Percentiles rank a stretch among this genome's conserved stretches.
Conservation (phyloP, 2,113 vertebrate genomes). For the Polypterus senegalus region DNA sequence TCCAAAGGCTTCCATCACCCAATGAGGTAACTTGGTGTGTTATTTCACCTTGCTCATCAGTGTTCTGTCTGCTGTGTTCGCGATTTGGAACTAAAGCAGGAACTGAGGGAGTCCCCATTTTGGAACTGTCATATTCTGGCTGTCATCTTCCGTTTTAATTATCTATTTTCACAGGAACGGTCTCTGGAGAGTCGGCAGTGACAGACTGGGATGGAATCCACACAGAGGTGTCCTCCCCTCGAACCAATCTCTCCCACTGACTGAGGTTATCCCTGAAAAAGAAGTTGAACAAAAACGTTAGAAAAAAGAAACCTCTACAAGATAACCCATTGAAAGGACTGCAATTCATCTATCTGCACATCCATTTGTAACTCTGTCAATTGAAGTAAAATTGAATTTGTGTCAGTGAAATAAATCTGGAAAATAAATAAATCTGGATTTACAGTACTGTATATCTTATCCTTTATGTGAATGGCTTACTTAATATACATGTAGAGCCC, state of each 20-base stretch:
- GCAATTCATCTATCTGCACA: too few relatives aligned
- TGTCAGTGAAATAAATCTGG: too few relatives aligned
- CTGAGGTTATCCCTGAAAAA: slow-evolving; percentile 73
- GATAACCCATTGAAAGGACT: too few relatives aligned
- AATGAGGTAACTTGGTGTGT: slow-evolving; percentile 51
- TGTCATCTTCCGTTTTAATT: slow-evolving; percentile 52
- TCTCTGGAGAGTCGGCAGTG: slow-evolving; percentile 42
- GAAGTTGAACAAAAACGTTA: slow-evolving; percentile 1
- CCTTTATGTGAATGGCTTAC: too few relatives aligned
- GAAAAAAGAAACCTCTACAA: too few relatives aligned
- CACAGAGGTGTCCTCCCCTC: slow-evolving; percentile 64
- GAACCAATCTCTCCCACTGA: slow-evolving; percentile 87
- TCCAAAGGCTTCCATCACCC: slow-evolving; percentile 47
- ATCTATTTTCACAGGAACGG: slow-evolving; percentile 67
- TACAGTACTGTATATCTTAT: too few relatives aligned
- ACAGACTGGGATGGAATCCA: slow-evolving; percentile 37
- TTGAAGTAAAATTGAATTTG: too few relatives aligned
- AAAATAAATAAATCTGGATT: too few relatives aligned
- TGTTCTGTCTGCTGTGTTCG: slow-evolving; percentile 27
- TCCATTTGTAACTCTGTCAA: too few relatives aligned
- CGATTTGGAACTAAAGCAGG: slow-evolving; percentile 27
- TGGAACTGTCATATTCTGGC: slow-evolving; percentile 27
- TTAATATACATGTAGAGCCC: too few relatives aligned
- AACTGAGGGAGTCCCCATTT: slow-evolving; percentile 26
- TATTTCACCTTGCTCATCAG: slow-evolving; percentile 25